These are phyloP conservation scores for Atherinomorus stipes DNA, from an alignment of 2,113 vertebrate genomes.

Conservation along the genomic window DNA sequence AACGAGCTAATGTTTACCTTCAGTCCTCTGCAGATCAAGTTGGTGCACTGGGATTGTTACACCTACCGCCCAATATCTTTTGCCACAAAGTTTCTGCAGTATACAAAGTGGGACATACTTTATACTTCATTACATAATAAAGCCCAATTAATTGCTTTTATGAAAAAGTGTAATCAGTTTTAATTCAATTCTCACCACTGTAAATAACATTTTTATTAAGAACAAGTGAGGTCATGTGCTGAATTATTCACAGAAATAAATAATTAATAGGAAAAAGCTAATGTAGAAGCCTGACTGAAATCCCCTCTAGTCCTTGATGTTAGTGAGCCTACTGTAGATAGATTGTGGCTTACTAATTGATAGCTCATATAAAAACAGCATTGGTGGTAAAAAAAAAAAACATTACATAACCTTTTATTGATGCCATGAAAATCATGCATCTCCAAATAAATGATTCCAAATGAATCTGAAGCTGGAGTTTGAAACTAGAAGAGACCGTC, in stretches of 20 bases:
- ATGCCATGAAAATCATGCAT: slow-evolving; percentile 31
- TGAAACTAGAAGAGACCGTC: slow-evolving; percentile 38
- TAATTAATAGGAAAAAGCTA: slow-evolving; percentile 35
- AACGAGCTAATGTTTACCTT: slow-evolving; percentile 31
- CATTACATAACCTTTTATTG: slow-evolving; percentile 8
- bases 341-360: slow-evolving; percentile 42
- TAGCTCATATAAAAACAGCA: background rate
- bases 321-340: background rate
- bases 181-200: background rate
- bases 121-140: background rate
- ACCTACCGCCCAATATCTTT: background rate
- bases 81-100: background rate
- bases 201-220: slow-evolving; percentile 15
- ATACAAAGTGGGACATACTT: background rate
- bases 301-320: background rate
- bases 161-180: background rate
- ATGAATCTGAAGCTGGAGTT: slow-evolving; percentile 36
- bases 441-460: slow-evolving; percentile 29
- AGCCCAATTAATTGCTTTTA: background rate
- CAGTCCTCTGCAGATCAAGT: background rate
- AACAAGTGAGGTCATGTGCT: slow-evolving; percentile 11
- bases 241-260: slow-evolving; percentile 40
- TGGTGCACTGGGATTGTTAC: background rate
- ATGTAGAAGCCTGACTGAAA: slow-evolving; percentile 32
- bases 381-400: background rate